Percentiles rank a stretch among this genome's conserved stretches.
Conservation (phyloP, 2,888 invertebrate genomes). For the Protodeltote pygarga region DNA sequence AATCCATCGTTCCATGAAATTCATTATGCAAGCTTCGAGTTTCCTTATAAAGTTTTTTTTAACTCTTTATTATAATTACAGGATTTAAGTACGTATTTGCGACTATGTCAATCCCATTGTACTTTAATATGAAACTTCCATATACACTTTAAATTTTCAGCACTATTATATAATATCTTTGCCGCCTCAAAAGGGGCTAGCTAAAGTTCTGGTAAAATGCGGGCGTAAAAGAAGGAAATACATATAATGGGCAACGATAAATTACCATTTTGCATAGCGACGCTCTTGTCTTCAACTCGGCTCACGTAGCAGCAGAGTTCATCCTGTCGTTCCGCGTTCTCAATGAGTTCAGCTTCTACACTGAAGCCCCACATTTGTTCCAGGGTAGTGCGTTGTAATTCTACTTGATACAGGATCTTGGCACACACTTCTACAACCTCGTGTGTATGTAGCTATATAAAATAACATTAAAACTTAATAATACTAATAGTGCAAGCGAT, state of each 20-base stretch:
- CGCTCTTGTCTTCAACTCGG: conserved; percentile 97
- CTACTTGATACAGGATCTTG: conserved; percentile 98
- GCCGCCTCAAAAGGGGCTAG: no score
- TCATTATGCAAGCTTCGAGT: conserved; percentile 30
- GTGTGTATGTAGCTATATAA: conserved; percentile 93
- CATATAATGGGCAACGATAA: conserved; percentile 34
- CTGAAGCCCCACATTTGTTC: conserved; percentile 99
- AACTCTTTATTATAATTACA: no score
- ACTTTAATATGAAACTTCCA: conserved; percentile 26
- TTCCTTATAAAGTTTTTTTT: no score
- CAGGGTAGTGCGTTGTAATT: conserved; percentile 94
- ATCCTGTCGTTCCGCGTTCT: conserved; percentile 98
- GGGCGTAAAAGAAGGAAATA: conserved; percentile 19
- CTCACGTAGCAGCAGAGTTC: conserved; percentile 99
- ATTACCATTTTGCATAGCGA: conserved; percentile 98
- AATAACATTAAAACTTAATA: conserved; percentile 17
- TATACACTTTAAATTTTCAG: no score
- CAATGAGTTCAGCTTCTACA: conserved; percentile 98
- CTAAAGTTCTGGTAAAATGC: conserved; percentile 35
- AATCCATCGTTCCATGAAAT: conserved; percentile 15
- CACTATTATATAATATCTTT: no score
- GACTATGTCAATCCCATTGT: no score
- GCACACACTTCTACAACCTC: conserved; percentile 98
- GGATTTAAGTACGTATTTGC: no score
- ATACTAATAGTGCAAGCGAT: neutral